Percentiles rank a stretch among this genome's conserved stretches.
These are phyloP conservation scores for Corythoichthys haematopterus DNA, from an alignment of 2,113 vertebrate genomes.

Conservation along the genomic window DNA sequence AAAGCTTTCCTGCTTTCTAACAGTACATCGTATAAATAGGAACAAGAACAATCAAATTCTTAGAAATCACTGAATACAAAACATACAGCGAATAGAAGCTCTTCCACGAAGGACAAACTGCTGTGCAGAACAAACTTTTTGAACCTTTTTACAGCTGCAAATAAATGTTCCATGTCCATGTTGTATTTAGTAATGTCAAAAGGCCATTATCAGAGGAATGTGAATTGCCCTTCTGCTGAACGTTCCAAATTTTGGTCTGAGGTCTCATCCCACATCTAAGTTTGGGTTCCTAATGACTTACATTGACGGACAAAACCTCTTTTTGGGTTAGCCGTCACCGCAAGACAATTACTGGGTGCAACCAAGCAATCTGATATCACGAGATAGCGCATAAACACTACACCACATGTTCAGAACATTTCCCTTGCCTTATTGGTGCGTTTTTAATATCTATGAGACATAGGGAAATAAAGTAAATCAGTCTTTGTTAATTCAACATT, in stretches of 20 bases:
- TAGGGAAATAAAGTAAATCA: not conserved
- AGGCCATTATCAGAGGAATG: conserved; percentile 29
- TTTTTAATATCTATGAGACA: too few species aligned
- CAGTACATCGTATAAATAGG: conserved; percentile 57
- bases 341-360: conserved; percentile 63
- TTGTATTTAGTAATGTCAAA: conserved; percentile 14
- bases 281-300: conserved; percentile 59
- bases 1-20: conserved; percentile 66
- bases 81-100: conserved; percentile 28
- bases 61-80: conserved; percentile 40
- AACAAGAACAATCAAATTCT: conserved; percentile 61
- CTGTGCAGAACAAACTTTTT: conserved; percentile 41
- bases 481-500: not conserved
- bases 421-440: not conserved
- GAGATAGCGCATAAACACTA: not conserved
- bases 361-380: conserved; percentile 24
- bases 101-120: conserved; percentile 39
- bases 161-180: not conserved
- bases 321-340: conserved; percentile 47
- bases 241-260: conserved; percentile 63
- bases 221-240: conserved; percentile 30
- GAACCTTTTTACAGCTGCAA: conserved; percentile 26
- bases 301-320: conserved; percentile 50
- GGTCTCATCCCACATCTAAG: conserved; percentile 56
- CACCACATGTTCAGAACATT: not conserved